Conservation (phyloP, 2,797 vertebrate genomes). For the Spondyliosoma cantharus region DNA sequence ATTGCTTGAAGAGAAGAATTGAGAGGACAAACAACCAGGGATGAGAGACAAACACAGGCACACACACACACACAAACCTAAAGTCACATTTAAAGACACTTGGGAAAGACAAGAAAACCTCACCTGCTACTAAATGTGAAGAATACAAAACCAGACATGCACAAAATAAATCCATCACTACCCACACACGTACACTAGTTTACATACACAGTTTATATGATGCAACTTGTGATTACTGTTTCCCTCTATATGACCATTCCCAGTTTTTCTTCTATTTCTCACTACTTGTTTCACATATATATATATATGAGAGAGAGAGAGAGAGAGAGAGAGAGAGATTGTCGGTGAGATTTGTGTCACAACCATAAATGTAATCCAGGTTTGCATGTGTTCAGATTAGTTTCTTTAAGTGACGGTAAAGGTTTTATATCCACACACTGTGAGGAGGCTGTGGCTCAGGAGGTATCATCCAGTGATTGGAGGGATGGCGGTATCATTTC, state of each 20-base stretch:
- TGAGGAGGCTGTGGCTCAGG: too few relatives aligned
- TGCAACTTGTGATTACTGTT: too few relatives aligned
- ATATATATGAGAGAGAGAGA: too few relatives aligned
- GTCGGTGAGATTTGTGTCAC: background rate
- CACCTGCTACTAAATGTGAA: background rate
- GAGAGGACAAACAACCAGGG: constrained; percentile 19
- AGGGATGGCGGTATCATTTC: too few relatives aligned
- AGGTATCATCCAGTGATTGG: too few relatives aligned
- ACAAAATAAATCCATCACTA: background rate
- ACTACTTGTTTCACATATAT: background rate
- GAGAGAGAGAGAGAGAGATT: too few relatives aligned
- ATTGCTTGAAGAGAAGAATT: background rate
- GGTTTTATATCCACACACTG: background rate
- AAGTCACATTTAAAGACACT: constrained; percentile 10
- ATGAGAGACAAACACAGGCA: background rate
- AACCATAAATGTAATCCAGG: background rate
- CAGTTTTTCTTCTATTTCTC: background rate
- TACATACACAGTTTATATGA: background rate
- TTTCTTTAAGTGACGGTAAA: background rate
- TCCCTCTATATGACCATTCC: too few relatives aligned
- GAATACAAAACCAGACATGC: background rate
- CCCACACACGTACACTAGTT: background rate
- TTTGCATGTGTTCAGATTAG: background rate
- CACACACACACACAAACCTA: background rate
- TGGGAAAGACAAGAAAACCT: background rate